phyloP scores from a whole-genome alignment of 2,797 vertebrate genomes.

The Hafferia zeledoni region DNA sequence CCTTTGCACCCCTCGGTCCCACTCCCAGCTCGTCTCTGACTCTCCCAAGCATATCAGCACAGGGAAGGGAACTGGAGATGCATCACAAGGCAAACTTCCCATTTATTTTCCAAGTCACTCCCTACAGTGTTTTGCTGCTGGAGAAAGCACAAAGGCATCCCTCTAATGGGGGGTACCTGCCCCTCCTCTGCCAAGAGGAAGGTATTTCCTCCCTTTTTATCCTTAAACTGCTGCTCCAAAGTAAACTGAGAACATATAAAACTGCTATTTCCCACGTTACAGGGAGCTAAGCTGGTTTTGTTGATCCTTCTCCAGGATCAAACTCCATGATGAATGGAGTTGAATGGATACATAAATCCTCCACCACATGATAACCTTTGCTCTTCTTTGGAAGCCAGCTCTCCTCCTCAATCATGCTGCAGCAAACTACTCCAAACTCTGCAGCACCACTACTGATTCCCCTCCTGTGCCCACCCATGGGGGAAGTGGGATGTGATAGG shows the following conservation, averaged over 20 bases:
- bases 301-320: not conserved
- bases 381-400: not conserved
- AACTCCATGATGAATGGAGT: not conserved
- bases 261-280: not conserved
- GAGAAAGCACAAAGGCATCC: not conserved
- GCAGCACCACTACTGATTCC: not conserved
- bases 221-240: not conserved
- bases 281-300: not conserved
- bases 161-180: not conserved
- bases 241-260: not conserved
- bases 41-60: not conserved
- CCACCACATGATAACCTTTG: not conserved
- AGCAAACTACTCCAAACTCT: not conserved
- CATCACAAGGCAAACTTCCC: not conserved
- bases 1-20: too few species aligned
- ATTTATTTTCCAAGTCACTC: not conserved
- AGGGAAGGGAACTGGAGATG: not conserved
- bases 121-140: not conserved
- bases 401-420: fast-evolving
- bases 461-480: fast-evolving
- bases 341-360: not conserved
- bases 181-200: not conserved
- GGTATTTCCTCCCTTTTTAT: not conserved
- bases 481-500: fast-evolving
- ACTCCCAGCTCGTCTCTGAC: not conserved